phyloP scores from a whole-genome alignment of 2,888 invertebrate genomes.

The Tenthredo mesomela region DNA sequence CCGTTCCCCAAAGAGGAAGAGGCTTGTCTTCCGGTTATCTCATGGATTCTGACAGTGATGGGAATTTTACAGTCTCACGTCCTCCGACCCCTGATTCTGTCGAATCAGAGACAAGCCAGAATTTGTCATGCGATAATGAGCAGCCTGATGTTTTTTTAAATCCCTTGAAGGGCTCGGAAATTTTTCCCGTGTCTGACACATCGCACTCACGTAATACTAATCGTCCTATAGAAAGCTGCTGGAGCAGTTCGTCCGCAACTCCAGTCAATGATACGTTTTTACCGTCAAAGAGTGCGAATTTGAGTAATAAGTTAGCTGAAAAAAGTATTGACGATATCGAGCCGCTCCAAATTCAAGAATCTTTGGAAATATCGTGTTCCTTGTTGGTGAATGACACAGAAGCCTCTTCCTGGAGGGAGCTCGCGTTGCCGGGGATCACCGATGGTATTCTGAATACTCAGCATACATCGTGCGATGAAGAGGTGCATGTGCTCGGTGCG shows the following conservation, averaged over 20 bases:
- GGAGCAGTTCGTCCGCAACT: neutral
- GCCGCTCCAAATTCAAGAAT: neutral
- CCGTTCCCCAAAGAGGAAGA: slow-evolving; percentile 45
- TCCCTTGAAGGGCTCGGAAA: neutral
- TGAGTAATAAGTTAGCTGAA: neutral
- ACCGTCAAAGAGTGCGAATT: neutral
- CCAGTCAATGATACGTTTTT: neutral
- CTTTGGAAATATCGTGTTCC: neutral
- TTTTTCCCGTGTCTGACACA: neutral
- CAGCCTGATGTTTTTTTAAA: neutral
- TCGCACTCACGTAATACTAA: neutral
- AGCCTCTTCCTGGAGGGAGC: neutral
- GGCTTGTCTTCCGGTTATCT: slow-evolving; percentile 47
- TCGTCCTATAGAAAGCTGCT: neutral
- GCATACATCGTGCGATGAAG: neutral
- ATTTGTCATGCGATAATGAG: neutral
- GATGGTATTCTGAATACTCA: neutral
- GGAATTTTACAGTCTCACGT: slow-evolving; percentile 41
- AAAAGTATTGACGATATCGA: neutral
- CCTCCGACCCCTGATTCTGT: slow-evolving; percentile 22
- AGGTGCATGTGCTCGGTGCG: neutral
- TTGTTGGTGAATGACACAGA: neutral
- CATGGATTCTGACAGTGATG: slow-evolving; percentile 49
- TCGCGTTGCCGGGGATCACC: neutral
- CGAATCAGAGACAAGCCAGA: slow-evolving; percentile 5